A percentile compares a stretch with the other conserved stretches of the same genome.
Evolutionary conservation across 2,888 invertebrate genomes (phyloP).

Genomic region (Lepidocyrtinus sp.): DNA sequence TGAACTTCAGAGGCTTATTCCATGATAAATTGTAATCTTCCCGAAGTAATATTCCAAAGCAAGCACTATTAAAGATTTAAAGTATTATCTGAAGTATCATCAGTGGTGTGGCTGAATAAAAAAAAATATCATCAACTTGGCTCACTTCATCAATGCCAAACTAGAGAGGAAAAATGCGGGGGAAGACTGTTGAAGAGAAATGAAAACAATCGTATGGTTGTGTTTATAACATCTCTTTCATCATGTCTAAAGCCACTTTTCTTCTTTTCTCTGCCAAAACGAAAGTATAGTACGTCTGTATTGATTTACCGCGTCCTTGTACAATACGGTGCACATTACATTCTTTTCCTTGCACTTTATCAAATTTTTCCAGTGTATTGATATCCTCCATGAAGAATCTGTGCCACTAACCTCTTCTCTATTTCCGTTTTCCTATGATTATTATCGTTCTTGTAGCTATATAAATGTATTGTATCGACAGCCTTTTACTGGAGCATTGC

Average conservation of each 20-base stretch:
- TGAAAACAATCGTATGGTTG: not conserved
- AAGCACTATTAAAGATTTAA: not conserved
- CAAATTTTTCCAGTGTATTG: not conserved
- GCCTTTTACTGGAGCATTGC: not conserved
- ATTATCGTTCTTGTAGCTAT: not conserved
- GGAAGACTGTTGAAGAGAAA: not conserved
- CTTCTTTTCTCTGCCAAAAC: not conserved
- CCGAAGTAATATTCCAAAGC: not conserved
- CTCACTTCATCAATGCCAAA: slow-evolving; percentile 55
- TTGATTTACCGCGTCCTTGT: not conserved
- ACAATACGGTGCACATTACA: slow-evolving; percentile 3
- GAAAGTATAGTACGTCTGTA: not conserved
- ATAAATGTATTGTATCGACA: not conserved
- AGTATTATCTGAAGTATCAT: not conserved
- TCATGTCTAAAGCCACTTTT: not conserved
- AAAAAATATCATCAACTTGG: slow-evolving; percentile 37
- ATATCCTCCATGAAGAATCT: not conserved
- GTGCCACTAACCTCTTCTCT: not conserved
- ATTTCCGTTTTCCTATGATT: too few relatives aligned
- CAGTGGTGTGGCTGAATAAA: not conserved
- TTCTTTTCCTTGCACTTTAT: not conserved
- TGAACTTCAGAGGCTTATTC: not conserved
- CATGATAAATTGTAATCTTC: not conserved
- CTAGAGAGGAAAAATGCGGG: slow-evolving; percentile 11
- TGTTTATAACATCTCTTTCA: not conserved